Evolutionary conservation across 2,113 vertebrate genomes (phyloP), one percentile per base, ranked within the genome.

Genomic region (Clinocottus analis): DNA sequence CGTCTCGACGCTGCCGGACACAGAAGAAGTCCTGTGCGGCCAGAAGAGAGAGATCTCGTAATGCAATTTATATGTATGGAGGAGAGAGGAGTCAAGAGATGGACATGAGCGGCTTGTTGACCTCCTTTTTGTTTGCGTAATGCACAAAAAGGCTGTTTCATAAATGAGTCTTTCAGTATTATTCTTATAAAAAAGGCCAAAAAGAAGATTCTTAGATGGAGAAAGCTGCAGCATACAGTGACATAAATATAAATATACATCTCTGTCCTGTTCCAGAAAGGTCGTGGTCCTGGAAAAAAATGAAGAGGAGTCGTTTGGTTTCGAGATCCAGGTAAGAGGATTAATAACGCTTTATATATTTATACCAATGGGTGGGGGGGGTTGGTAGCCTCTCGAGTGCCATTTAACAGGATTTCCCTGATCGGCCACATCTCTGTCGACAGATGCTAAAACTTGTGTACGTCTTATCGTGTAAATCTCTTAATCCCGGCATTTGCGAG

Each of bases 311-410:
- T 90, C 96, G 1, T 99, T 98, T 1, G 98, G 98, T 37, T 99
- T 99, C 75, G 98, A 99, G 93, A 98, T 99, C 89, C 97, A 99
- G 97, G 98, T 99, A 89, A 93, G 95, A 85, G 37, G 77, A 80
- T 84, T 23, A 75, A 1, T 4, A 2, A 14, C 0, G 27, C 37
- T 11, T 1, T 25, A 27, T 19, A 25, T 11, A 43, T 11, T 1
- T 25, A 27, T 19, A 25, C n/a, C 23, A 13, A 1, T 5, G 43
- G 14, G 16, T 2, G 7, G 19, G 25, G 67, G 17, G 25, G 67
- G 17, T 78, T 68, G 3, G 29, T 55, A 67, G 39, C 68, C 9
- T 35, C 58, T 51, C 1, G 0, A 56, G 74, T 23, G 23, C 16
- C 10, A 5, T 88, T 85, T 79, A 74, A 78, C 73, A 25, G 58